phyloP scores from a whole-genome alignment of 2,797 vertebrate genomes.

The Lagodon rhomboides region DNA sequence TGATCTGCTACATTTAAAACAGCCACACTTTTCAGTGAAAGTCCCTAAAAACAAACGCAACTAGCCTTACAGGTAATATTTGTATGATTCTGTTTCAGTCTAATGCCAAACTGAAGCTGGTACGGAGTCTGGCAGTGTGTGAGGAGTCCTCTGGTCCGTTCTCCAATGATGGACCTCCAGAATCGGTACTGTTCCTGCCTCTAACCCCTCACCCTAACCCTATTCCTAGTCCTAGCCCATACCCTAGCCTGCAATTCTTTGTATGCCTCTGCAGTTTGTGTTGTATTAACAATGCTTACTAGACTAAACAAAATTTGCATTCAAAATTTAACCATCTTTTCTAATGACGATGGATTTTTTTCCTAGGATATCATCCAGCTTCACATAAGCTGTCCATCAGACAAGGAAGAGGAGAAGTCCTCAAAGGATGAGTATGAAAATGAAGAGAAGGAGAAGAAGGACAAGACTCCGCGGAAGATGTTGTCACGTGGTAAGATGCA shows the following conservation, averaged over 20 bases:
- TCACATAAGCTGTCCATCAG: conserved; percentile 97
- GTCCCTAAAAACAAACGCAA: not conserved
- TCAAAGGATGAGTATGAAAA: conserved; percentile 95
- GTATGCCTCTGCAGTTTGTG: conserved; percentile 2
- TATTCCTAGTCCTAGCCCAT: conserved; percentile 8
- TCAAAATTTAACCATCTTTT: conserved; percentile 8
- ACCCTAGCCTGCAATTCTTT: not conserved
- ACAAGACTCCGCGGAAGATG: conserved; percentile 95
- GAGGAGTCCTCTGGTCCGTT: conserved; percentile 95
- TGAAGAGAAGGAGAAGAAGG: conserved; percentile 97
- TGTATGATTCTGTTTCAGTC: conserved; percentile 86
- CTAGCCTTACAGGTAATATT: conserved; percentile 7
- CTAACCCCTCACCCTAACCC: conserved; percentile 24
- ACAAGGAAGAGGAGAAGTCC: conserved; percentile 98
- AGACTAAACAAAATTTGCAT: conserved; percentile 8
- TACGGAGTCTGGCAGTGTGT: conserved; percentile 97
- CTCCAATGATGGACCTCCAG: conserved; percentile 89
- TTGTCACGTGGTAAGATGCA: conserved; percentile 92
- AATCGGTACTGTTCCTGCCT: conserved; percentile 81
- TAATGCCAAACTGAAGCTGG: conserved; percentile 98
- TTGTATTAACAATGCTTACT: not conserved
- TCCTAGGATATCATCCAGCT: conserved; percentile 96
- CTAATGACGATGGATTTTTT: conserved; percentile 37
- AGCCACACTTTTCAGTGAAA: not conserved
- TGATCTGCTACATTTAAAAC: conserved; percentile 1